Evolutionary conservation across 2,113 vertebrate genomes (phyloP), one percentile per base, ranked within the genome.

Genomic region (Felis chaus): DNA sequence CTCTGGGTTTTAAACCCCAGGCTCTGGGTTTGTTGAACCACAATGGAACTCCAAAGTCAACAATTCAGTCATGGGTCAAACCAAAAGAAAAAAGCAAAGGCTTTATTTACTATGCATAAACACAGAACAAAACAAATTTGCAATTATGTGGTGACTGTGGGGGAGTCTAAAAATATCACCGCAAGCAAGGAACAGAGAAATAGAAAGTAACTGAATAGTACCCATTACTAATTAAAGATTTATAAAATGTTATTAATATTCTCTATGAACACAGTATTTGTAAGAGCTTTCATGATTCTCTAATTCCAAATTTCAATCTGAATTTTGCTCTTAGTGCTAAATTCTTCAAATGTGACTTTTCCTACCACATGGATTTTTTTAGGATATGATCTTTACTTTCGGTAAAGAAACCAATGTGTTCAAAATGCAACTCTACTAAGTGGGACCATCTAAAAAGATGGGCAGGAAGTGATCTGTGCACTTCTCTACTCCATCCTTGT

Each of bases 281-380:
- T 16, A 89, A 89, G 68, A 39, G 33, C 41, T 88, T 92, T 88
- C 27, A 69, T 63, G 33, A 88, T 88, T 94, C 12, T 78, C 5
- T 39, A 88, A 69, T 95, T 89, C 33, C 61, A 50, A 78, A 68
- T 16, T 95, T 92, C 68, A 41, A 83, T 25, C 61, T 74, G 74
- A 81, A 57, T 87, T 94, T 87, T 91, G 65, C 74, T 63, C 69
- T 57, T 73, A 55, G 31, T 45, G 41, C 45, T 66, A 66, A 86
- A 65, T 55, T 91, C 41, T 73, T 94, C 87, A 74, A 94, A 86
- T 55, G 9, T 91, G 87, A 71, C 53, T 91, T 73, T 29, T 71
- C 15, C 55, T 61, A 41, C 25, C 36, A 55, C 14, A 1, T 39
- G 61, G 68, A 61, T 39, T 73, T 74, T 93, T 92, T 29, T 66